These are phyloP conservation scores for Hylaea fasciaria DNA, from an alignment of 2,888 invertebrate genomes.

Conservation along the genomic window DNA sequence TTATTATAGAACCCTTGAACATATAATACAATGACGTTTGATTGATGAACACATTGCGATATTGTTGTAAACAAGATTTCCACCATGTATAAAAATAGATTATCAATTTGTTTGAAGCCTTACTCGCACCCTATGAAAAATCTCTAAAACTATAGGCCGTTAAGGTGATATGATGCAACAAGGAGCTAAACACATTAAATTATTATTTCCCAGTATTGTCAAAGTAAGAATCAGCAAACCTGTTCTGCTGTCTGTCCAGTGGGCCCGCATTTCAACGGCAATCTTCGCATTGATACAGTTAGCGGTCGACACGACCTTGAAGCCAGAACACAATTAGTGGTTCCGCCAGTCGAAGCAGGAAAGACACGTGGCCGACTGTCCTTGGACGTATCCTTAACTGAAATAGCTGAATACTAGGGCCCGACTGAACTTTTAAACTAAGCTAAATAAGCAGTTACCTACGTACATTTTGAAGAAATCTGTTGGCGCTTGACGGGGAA, in stretches of 20 bases:
- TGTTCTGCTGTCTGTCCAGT: conserved; percentile 48
- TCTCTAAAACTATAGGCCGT: too few relatives aligned
- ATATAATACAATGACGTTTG: too few relatives aligned
- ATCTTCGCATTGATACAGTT: conserved; percentile 78
- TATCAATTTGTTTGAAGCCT: too few relatives aligned
- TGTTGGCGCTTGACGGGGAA: too few relatives aligned
- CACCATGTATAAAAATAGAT: too few relatives aligned
- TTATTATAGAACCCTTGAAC: background rate
- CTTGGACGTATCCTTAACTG: conserved; percentile 61
- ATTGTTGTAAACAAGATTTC: too few relatives aligned
- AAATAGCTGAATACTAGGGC: conserved; percentile 1
- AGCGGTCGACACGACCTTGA: conserved; percentile 69
- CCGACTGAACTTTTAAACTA: background rate
- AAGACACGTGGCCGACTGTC: conserved; percentile 57
- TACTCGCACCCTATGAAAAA: too few relatives aligned
- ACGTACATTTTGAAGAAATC: background rate
- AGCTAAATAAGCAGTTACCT: background rate
- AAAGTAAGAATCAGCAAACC: background rate
- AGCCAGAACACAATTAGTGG: conserved; percentile 69
- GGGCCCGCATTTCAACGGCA: conserved; percentile 69
- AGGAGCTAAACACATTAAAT: too few relatives aligned
- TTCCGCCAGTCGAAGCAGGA: conserved; percentile 58
- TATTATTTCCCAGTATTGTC: background rate
- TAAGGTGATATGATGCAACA: too few relatives aligned
- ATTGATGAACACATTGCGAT: too few relatives aligned